Conservation (phyloP, 2,888 invertebrate genomes). For the Acholoe squamosa region DNA sequence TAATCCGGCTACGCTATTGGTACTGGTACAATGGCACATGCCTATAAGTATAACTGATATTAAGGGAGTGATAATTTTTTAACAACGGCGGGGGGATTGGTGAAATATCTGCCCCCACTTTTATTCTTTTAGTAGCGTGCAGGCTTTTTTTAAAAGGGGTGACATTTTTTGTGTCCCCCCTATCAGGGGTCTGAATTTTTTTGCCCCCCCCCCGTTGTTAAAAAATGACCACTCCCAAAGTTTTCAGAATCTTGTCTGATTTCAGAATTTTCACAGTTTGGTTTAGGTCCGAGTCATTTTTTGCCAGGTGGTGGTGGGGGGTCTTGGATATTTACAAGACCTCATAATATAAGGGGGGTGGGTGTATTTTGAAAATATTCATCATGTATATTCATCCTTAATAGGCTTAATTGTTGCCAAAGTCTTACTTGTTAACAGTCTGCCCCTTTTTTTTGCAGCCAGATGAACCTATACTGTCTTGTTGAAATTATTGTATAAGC, state of each 20-base stretch:
- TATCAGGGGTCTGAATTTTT: background rate
- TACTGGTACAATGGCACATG: no score
- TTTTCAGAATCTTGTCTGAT: no score
- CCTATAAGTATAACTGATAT: no score
- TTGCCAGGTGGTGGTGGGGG: background rate
- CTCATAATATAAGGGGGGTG: background rate
- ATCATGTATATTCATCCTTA: background rate
- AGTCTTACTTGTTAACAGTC: background rate
- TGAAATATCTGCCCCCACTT: no score
- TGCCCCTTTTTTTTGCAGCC: no score
- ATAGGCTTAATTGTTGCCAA: background rate
- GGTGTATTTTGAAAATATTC: background rate
- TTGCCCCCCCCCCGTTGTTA: background rate
- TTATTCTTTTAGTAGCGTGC: background rate
- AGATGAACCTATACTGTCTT: no score
- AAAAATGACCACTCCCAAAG: background rate
- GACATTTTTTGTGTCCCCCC: background rate
- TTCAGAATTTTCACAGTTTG: no score
- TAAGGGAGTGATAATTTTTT: no score
- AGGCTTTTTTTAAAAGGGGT: background rate
- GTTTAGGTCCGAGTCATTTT: no score
- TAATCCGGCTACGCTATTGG: no score
- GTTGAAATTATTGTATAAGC: no score
- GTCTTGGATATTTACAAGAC: background rate
- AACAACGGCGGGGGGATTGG: no score